Percentiles rank a stretch among this genome's conserved stretches.
phyloP scores from a whole-genome alignment of 2,113 vertebrate species.

The Narcine bancroftii region DNA sequence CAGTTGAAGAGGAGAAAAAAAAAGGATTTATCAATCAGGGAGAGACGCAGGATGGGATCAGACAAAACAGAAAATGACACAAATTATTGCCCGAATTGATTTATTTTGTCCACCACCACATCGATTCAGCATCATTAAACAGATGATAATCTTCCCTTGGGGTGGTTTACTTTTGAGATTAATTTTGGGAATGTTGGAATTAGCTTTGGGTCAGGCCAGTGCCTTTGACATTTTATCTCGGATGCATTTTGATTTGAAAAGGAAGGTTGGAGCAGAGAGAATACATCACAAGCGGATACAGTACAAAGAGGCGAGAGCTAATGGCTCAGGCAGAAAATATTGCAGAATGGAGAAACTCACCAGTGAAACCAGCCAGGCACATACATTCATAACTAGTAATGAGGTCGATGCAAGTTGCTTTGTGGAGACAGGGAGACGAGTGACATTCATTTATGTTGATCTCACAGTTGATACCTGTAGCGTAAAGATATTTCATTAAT shows the following conservation, averaged over 20 bases:
- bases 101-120: constrained; percentile 41
- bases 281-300: neutral
- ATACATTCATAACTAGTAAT: constrained; percentile 52
- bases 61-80: constrained; percentile 32
- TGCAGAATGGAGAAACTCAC: constrained; percentile 47
- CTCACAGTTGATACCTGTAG: constrained; percentile 61
- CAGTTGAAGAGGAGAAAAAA: constrained; percentile 42
- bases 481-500: constrained; percentile 38
- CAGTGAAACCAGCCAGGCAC: constrained; percentile 59
- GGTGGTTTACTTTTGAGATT: constrained; percentile 37
- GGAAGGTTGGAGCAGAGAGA: neutral
- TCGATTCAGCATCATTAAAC: constrained; percentile 40
- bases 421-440: constrained; percentile 59
- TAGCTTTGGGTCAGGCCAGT: constrained; percentile 36
- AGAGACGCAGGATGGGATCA: constrained; percentile 37
- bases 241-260: neutral
- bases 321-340: neutral
- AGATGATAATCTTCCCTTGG: constrained; percentile 39
- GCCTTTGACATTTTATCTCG: neutral
- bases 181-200: constrained; percentile 42
- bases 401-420: constrained; percentile 58
- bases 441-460: constrained; percentile 61
- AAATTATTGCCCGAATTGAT: constrained; percentile 40
- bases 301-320: neutral
- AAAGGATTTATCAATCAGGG: neutral